Evolutionary conservation across 2,888 invertebrate species (phyloP).

Genomic region (Sminthurinus aureus): DNA sequence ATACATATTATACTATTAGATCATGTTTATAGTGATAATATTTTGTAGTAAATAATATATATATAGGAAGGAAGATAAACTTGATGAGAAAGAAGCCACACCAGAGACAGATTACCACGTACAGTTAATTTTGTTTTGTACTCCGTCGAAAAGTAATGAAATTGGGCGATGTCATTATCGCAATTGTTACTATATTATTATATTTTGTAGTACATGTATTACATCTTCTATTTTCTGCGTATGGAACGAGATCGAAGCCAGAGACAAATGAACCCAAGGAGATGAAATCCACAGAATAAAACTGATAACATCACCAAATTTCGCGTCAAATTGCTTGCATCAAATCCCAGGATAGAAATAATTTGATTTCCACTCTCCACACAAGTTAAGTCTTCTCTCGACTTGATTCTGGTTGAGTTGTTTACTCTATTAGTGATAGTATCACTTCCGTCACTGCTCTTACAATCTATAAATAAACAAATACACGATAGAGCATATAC

Average conservation of each 20-base stretch:
- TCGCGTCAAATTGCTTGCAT: slow-evolving; percentile 2
- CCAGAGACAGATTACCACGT: too few relatives aligned
- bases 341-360: slow-evolving; percentile 7
- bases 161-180: neutral
- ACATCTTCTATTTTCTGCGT: neutral
- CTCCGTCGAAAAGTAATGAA: neutral
- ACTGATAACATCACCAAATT: slow-evolving; percentile 10
- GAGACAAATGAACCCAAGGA: slow-evolving; percentile 21
- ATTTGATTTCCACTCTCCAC: slow-evolving; percentile 13
- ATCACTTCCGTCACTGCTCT: neutral
- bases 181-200: too few relatives aligned
- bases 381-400: slow-evolving; percentile 9
- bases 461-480: slow-evolving; percentile 12
- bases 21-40: too few relatives aligned
- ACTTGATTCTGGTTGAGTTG: too few relatives aligned
- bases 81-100: too few relatives aligned
- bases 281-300: slow-evolving; percentile 11
- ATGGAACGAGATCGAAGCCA: slow-evolving; percentile 17
- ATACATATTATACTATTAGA: too few relatives aligned
- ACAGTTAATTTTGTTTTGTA: too few relatives aligned
- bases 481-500: too few relatives aligned
- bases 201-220: too few relatives aligned
- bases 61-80: too few relatives aligned
- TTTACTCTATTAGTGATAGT: too few relatives aligned
- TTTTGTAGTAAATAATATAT: too few relatives aligned